These are phyloP conservation scores for Philopotamus ludificatus DNA, from an alignment of 1,140 invertebrate species.

Conservation along the genomic window DNA sequence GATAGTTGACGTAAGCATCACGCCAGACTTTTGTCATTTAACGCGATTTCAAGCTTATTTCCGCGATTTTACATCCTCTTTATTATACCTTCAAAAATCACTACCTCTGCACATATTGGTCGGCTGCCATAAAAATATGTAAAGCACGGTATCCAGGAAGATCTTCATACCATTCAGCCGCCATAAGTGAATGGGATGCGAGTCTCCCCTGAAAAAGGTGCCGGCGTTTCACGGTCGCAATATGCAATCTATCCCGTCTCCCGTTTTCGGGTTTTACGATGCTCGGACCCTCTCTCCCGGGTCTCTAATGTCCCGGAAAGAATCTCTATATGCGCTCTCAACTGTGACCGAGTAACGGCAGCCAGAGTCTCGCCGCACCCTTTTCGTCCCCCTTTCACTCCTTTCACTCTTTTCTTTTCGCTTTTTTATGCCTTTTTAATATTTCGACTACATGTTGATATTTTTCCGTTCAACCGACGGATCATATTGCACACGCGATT, in stretches of 20 bases:
- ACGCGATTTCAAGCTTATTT: too few species aligned
- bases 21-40: too few species aligned
- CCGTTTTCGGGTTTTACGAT: conserved; percentile 3
- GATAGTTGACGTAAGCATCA: too few species aligned
- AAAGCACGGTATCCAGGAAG: too few species aligned
- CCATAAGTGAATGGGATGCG: conserved; percentile 1
- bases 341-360: background rate
- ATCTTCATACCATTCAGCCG: background rate
- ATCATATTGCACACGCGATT: conserved; percentile 19
- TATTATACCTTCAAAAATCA: too few species aligned
- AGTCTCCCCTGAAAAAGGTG: background rate
- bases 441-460: conserved; percentile 15
- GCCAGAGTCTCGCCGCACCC: background rate
- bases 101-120: too few species aligned
- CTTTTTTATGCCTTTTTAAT: conserved; percentile 15
- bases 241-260: conserved; percentile 5
- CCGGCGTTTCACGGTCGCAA: conserved; percentile 10
- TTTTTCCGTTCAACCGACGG: conserved; percentile 1
- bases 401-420: background rate
- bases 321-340: background rate
- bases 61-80: too few species aligned
- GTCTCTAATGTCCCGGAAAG: conserved; percentile 19
- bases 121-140: too few species aligned
- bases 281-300: background rate
- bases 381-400: background rate